Evolutionary conservation across 2,113 vertebrate genomes (phyloP), one percentile per base, ranked within the genome.

Genomic region (Taurulus bubalis): DNA sequence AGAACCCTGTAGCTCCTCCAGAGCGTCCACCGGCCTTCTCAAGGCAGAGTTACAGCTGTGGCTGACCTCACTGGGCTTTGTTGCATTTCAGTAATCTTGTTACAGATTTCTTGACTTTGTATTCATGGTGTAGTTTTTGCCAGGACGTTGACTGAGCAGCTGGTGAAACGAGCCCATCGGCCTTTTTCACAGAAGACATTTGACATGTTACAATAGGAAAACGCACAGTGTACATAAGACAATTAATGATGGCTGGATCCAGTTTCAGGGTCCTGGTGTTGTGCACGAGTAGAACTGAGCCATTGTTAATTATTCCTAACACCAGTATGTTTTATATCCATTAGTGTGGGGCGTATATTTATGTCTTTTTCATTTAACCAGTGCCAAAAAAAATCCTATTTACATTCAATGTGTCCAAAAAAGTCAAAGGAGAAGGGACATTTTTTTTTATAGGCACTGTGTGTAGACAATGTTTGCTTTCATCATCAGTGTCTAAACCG

Each of bases 41-140:
- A 32, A 45, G 34, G 69, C 32, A 60, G 30, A 58, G 70, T 26
- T 65, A 70, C 76, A 65, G 51, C 68, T 10, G 51, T 59, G 42
- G 6, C 22, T 20, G 22, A 68, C 45, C 45, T 40, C 60, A 32
- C 28, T 68, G 63, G 47, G 59, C 22, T 34, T 51, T 62, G 62
- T 47, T 22, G 59, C 36, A 0, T 28, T 26, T 63, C 62, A 38
- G 42, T 40, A 34, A 63, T 71, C 47, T 45, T 14, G 70, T 36
- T 1, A 0, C 55, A 59, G 16, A 40, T 32, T 40, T 22, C 8
- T 62, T 40, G 26, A 26, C 22, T 34, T 51, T 71, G 14, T 65
- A 58, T 64, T 66, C 34, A 62, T n/a, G 51, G 49, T 34, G 36
- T 2, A 0, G 20, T 16, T 42, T 63, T 18, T 53, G 45, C 26